phyloP scores from a whole-genome alignment of 2,797 vertebrate genomes.

The Dromococcyx pavoninus region DNA sequence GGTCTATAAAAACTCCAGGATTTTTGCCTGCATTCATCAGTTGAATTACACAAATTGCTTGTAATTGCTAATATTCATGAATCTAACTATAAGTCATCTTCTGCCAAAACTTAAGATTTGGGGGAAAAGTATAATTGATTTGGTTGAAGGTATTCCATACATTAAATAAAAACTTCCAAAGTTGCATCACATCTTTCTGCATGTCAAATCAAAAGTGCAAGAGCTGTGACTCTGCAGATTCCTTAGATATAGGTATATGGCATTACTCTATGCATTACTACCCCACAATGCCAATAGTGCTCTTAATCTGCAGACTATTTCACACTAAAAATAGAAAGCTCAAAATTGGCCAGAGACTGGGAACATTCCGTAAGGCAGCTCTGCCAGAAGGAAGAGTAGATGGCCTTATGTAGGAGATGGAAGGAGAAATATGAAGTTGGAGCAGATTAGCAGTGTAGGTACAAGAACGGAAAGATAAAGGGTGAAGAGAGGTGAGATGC shows the following conservation, averaged over 20 bases:
- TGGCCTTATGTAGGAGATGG: neutral
- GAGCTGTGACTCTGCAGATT: neutral
- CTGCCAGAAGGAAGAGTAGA: neutral
- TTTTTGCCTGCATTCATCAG: neutral
- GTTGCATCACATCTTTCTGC: neutral
- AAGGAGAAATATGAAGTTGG: neutral
- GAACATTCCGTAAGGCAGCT: neutral
- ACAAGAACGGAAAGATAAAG: neutral
- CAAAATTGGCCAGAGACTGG: neutral
- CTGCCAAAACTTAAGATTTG: neutral
- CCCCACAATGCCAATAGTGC: fast-evolving
- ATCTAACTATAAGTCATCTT: neutral
- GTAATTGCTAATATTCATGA: neutral
- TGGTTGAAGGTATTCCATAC: neutral
- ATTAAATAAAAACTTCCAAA: neutral
- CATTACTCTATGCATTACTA: neutral
- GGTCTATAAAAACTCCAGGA: neutral
- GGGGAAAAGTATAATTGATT: neutral
- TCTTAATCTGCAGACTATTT: neutral
- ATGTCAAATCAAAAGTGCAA: neutral
- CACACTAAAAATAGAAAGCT: neutral
- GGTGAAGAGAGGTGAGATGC: neutral
- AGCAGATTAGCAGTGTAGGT: neutral
- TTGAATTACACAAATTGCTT: neutral
- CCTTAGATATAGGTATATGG: neutral